These are phyloP conservation scores for Drymodes brunneopygia DNA, from an alignment of 2,113 vertebrate species.

Conservation along the genomic window DNA sequence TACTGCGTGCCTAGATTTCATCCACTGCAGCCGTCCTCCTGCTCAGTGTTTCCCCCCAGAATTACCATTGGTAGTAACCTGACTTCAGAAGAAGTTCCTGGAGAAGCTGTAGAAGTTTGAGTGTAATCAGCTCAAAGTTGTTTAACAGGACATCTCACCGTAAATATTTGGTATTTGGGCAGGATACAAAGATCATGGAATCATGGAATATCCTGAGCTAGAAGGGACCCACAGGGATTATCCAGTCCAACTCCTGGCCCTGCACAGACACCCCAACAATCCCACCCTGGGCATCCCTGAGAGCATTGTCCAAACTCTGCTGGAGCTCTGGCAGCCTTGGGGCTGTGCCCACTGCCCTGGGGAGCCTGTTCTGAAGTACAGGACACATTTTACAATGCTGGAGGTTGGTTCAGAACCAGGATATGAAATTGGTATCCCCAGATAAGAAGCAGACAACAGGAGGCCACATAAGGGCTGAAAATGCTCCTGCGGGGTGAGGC, in stretches of 20 bases:
- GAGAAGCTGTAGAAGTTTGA: background rate
- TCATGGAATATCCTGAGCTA: background rate
- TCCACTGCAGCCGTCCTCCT: background rate
- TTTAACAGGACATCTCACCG: background rate
- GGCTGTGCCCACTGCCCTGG: background rate
- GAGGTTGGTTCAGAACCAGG: background rate
- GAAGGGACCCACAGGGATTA: background rate
- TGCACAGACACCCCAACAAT: background rate
- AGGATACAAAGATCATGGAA: background rate
- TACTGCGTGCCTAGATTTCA: background rate
- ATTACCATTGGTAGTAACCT: background rate
- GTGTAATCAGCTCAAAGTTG: background rate
- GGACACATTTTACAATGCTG: background rate
- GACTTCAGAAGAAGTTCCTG: background rate
- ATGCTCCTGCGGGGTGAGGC: background rate
- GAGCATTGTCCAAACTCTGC: background rate
- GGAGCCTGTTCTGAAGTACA: background rate
- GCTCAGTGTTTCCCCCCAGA: background rate
- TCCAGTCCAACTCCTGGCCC: background rate
- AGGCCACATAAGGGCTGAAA: fast-evolving
- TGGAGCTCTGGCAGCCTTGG: background rate
- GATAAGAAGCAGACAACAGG: background rate
- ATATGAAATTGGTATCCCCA: background rate
- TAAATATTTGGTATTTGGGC: background rate
- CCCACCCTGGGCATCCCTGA: too few relatives aligned